Conservation (phyloP, 37 sponge, comb jelly and placozoan species). For the Tethya wilhelma region DNA sequence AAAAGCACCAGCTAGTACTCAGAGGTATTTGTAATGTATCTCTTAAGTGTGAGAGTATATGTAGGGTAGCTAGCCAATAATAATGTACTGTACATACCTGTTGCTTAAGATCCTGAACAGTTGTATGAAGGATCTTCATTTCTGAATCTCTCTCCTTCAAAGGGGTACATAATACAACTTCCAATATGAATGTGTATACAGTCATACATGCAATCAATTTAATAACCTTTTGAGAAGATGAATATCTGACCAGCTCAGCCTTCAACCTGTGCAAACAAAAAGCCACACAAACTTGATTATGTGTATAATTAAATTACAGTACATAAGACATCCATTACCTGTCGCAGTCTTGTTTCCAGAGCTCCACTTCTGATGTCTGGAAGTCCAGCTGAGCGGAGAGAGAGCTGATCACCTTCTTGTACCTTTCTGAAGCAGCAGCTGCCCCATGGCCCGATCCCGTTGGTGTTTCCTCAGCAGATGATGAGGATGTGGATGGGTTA, state of each 20-base stretch:
- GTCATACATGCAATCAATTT: background rate
- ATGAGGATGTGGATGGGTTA: background rate
- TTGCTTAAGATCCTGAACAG: background rate
- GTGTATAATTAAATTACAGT: background rate
- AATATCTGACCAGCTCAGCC: constrained; percentile 27
- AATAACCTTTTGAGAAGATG: constrained; percentile 19
- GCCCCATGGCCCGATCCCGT: no score
- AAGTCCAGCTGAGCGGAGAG: constrained; percentile 27
- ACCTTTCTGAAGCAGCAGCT: background rate
- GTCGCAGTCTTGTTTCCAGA: constrained; percentile 38
- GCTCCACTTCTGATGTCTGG: constrained; percentile 29
- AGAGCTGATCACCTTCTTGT: constrained; percentile 18
- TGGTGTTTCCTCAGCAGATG: background rate
- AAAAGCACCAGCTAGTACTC: background rate
- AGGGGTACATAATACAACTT: background rate
- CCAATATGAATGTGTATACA: background rate
- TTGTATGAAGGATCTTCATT: background rate
- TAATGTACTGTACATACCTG: background rate
- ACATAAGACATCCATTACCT: constrained; percentile 3
- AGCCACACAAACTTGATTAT: background rate
- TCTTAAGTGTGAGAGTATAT: background rate
- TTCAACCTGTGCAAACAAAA: constrained; percentile 7
- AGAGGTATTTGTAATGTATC: background rate
- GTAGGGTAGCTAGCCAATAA: background rate
- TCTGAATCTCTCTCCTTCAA: background rate